phyloP scores from a whole-genome alignment of 2,113 vertebrate species.

The Pterocles orientalis region DNA sequence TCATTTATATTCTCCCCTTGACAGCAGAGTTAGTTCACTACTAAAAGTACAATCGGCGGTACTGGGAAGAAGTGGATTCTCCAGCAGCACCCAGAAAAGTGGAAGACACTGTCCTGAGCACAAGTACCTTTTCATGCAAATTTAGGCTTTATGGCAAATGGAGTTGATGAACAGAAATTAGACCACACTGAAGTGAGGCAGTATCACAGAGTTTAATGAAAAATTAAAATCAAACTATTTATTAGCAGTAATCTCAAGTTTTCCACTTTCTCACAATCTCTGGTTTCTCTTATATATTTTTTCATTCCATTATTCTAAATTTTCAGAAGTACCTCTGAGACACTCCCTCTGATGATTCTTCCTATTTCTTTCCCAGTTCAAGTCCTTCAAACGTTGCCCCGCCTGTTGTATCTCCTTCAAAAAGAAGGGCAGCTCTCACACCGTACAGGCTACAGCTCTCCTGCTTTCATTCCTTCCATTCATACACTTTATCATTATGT shows the following conservation, averaged over 20 bases:
- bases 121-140: neutral
- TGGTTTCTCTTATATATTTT: neutral
- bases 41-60: neutral
- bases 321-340: neutral
- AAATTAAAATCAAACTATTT: neutral
- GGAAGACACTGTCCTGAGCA: neutral
- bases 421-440: constrained; percentile 27
- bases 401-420: constrained; percentile 14
- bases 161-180: neutral
- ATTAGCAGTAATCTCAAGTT: neutral
- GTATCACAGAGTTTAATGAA: neutral
- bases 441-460: neutral
- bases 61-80: neutral
- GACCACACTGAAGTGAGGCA: neutral
- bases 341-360: neutral
- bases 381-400: neutral
- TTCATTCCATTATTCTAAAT: neutral
- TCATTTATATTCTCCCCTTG: neutral
- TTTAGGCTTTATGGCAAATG: neutral
- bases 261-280: neutral
- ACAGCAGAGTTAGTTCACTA: neutral
- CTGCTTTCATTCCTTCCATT: neutral
- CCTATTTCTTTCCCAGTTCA: neutral
- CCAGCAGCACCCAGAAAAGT: neutral
- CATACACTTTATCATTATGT: constrained; percentile 30